Evolutionary conservation across 2,888 invertebrate genomes (phyloP), one percentile per base, ranked within the genome.

Genomic region (Eutolmus rufibarbis): DNA sequence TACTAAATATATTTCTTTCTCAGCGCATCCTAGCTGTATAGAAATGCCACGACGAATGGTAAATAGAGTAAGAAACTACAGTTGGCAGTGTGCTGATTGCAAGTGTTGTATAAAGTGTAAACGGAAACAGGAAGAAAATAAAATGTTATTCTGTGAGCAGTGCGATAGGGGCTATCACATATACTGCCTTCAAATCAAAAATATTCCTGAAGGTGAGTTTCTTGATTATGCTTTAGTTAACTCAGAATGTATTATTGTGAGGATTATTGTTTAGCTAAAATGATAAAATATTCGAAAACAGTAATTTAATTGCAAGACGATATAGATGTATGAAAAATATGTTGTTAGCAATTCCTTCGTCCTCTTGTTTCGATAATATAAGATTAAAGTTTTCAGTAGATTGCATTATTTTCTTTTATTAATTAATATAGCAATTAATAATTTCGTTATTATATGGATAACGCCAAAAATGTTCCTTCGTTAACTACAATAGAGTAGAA

Each of bases 161-260:
- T 98, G 98, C 93, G 98, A 98, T 93, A 94, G 98, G 91, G 98
- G 98, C 93, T 98, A 96, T 93, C 98, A 98, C 92, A 96, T 97
- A 89, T 97, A 97, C 93, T 98, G 98, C 93, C 96, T 98, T 86
- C 97, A 97, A 7, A 93, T 98, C 74, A 94, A 95, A 88, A 94
- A 94, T 88, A 96, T 97, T 90, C 98, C 98, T 5, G 95, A 94
- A 89, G 98, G 98, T 94, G 89, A 91, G 92, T 91, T 31, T 28
- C 16, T 74, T 28, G 2, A 23, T 66, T 23, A 66, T 28, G 16
- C 2, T 46, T n/a, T n/a, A n/a, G n/a, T n/a, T n/a, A n/a, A 14
- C 40, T 28, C 4, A 76, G n/a, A 76, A 16, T 76, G 16, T 0
- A 66, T 4, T 66, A 7, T n/a, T n/a, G n/a, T n/a, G n/a, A 19